phyloP scores from a whole-genome alignment of 2,888 invertebrate genomes.

The Ophion costatus region DNA sequence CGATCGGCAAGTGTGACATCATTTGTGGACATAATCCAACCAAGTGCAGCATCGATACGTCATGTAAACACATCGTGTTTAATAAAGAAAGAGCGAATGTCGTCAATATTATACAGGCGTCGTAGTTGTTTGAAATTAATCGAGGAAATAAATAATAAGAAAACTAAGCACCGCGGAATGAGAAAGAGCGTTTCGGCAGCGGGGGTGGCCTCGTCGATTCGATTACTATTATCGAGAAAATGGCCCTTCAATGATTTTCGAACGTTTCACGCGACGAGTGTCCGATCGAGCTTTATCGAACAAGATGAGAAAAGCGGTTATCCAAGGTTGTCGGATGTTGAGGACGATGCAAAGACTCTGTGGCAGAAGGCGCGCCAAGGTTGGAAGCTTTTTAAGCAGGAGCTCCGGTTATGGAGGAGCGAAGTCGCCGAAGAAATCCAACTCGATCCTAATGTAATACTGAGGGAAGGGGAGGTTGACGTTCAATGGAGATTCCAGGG shows the following conservation, averaged over 20 bases:
- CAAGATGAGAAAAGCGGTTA: constrained; percentile 87
- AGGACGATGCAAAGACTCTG: constrained; percentile 74
- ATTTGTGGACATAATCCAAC: not conserved
- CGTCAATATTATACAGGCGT: not conserved
- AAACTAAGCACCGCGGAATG: not conserved
- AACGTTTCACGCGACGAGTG: constrained; percentile 73
- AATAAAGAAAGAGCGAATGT: not conserved
- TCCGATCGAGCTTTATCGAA: constrained; percentile 85
- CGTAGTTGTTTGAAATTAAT: not conserved
- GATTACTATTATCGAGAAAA: constrained; percentile 12
- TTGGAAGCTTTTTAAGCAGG: constrained; percentile 87
- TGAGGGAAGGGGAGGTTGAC: constrained; percentile 88
- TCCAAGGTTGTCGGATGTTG: constrained; percentile 69
- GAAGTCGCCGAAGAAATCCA: constrained; percentile 84
- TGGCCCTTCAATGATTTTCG: constrained; percentile 39
- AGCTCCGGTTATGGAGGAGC: constrained; percentile 88
- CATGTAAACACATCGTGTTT: too few relatives aligned
- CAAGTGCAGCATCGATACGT: not conserved
- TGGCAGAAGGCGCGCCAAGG: constrained; percentile 87
- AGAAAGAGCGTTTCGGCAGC: constrained; percentile 10
- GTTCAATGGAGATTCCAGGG: constrained; percentile 89
- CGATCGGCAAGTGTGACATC: not conserved
- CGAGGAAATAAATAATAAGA: not conserved
- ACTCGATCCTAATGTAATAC: not conserved
- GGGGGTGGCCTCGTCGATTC: constrained; percentile 21